These are phyloP conservation scores for Yponomeuta plumbellus DNA, from an alignment of 2,888 invertebrate genomes.

Conservation along the genomic window DNA sequence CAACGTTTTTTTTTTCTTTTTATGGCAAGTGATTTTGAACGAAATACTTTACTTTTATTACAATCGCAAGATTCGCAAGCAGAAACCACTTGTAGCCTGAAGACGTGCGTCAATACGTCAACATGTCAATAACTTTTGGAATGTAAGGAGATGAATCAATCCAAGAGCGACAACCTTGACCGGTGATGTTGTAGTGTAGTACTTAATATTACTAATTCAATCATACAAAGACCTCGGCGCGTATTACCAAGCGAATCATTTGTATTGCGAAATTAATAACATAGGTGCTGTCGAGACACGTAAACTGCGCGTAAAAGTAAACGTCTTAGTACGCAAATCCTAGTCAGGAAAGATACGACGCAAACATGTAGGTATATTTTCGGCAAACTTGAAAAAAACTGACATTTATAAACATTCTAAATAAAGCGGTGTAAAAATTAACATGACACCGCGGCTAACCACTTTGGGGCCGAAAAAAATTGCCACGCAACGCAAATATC, in stretches of 20 bases:
- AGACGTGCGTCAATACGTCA: not conserved
- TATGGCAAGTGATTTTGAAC: no score
- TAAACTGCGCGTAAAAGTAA: not conserved
- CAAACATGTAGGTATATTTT: not conserved
- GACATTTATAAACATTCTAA: no score
- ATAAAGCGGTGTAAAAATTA: no score
- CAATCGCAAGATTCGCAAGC: not conserved
- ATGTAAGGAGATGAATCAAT: conserved; percentile 34
- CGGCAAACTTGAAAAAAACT: not conserved
- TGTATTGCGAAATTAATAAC: not conserved
- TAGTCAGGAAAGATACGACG: not conserved
- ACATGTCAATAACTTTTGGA: conserved; percentile 24
- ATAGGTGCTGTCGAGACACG: not conserved
- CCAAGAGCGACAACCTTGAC: conserved; percentile 33
- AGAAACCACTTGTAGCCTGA: not conserved
- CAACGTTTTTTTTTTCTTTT: no score
- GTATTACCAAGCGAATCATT: not conserved
- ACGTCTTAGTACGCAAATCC: not conserved
- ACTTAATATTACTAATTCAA: conserved; percentile 1
- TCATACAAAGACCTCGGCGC: not conserved
- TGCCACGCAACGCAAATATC: not conserved
- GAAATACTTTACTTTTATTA: not conserved
- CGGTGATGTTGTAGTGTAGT: conserved; percentile 20
- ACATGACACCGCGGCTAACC: not conserved
- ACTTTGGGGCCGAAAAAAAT: not conserved